Evolutionary conservation across 2,888 invertebrate genomes (phyloP).

Genomic region (Scaptomyza reducta): DNA sequence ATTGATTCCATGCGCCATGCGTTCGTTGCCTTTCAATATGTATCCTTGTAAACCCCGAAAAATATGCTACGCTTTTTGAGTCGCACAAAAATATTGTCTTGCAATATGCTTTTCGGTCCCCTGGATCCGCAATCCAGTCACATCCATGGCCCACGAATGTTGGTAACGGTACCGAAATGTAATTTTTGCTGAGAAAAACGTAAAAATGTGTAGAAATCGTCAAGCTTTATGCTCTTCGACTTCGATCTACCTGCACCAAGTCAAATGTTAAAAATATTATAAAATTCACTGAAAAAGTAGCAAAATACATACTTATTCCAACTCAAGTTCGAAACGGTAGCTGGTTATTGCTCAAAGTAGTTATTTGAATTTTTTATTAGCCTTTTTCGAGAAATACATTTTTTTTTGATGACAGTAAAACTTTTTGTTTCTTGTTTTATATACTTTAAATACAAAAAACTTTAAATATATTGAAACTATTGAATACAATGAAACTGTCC

Average conservation of each 20-base stretch:
- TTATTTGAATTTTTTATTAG: too few relatives aligned
- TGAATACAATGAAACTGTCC: background rate
- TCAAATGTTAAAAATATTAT: background rate
- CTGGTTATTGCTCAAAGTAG: too few relatives aligned
- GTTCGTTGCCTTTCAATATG: constrained; percentile 32
- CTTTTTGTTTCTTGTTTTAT: too few relatives aligned
- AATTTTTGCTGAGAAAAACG: constrained; percentile 59
- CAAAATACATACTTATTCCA: background rate
- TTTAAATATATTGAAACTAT: too few relatives aligned
- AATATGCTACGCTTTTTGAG: constrained; percentile 65
- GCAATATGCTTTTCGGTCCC: constrained; percentile 31
- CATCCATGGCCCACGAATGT: constrained; percentile 9
- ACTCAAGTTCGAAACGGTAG: background rate
- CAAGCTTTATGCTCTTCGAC: background rate
- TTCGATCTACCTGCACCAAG: constrained; percentile 11
- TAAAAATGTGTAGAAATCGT: constrained; percentile 5
- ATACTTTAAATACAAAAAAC: too few relatives aligned
- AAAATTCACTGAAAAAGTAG: background rate
- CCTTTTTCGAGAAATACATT: too few relatives aligned
- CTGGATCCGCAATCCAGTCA: background rate
- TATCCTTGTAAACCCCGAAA: constrained; percentile 38
- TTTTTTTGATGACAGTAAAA: too few relatives aligned
- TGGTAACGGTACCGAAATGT: constrained; percentile 58
- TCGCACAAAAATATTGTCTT: constrained; percentile 75
- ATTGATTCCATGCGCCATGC: constrained; percentile 69